Conservation (phyloP, 1,140 invertebrate species). For the Drosophila miranda region DNA sequence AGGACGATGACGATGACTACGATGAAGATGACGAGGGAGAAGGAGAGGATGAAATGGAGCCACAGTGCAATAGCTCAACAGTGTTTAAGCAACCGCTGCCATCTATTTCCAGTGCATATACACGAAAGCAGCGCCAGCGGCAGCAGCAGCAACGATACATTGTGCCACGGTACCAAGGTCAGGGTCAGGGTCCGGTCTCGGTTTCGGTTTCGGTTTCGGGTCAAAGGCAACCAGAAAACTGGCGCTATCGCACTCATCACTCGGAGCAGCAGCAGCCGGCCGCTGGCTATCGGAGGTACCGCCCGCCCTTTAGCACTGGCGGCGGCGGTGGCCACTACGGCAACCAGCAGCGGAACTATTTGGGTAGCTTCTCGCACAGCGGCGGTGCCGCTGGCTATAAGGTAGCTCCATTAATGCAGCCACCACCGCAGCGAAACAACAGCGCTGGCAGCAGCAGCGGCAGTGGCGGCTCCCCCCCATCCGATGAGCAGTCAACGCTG, state of each 20-base stretch:
- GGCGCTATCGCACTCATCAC: conserved; percentile 74
- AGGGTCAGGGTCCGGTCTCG: not conserved
- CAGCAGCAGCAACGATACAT: conserved; percentile 58
- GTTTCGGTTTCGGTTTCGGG: not conserved
- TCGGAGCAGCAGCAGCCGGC: conserved; percentile 59
- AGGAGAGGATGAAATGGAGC: not conserved
- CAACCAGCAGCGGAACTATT: conserved; percentile 76
- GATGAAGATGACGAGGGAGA: conserved; percentile 37
- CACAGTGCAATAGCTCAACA: not conserved
- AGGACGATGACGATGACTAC: conserved; percentile 65
- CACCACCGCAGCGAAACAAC: conserved; percentile 15
- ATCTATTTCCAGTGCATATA: conserved; percentile 57
- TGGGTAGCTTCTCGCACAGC: conserved; percentile 73
- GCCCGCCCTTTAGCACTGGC: conserved; percentile 68
- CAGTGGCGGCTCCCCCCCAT: conserved; percentile 71
- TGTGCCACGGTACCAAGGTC: conserved; percentile 27
- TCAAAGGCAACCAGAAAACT: conserved; percentile 61
- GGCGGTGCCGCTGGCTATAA: conserved; percentile 63
- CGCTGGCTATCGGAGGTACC: conserved; percentile 63
- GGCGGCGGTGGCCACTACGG: conserved; percentile 66
- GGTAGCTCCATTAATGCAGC: conserved; percentile 41
- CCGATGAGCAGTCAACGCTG: conserved; percentile 59
- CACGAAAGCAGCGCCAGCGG: conserved; percentile 57
- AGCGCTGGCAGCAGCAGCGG: conserved; percentile 49
- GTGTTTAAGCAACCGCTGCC: conserved; percentile 36